Base-by-base conservation (phyloP, 1,140 invertebrate genomes). In the Ceratina australensis region DNA sequence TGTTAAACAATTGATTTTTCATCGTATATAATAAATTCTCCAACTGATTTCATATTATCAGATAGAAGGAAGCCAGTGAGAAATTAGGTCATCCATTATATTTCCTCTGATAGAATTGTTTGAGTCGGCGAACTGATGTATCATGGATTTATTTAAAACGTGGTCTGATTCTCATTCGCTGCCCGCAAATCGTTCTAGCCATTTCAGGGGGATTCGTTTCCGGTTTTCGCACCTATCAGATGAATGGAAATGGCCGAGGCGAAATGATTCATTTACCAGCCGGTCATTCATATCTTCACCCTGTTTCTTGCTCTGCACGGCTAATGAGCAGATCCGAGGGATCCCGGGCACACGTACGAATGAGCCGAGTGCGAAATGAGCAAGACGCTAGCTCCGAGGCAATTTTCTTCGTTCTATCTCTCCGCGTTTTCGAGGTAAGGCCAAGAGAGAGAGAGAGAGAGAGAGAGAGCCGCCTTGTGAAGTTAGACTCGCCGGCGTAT, bases 321-420 rank as follows among this genome's bases (percentile, higher is more conserved):
- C 52, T 78, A 81, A 81, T 84, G 77, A 84, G 82, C 78, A 42
- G 73, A 65, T 77, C 49, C 71, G 42, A 75, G 26, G 65, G n/a
- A n/a, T n/a, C 59, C 63, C 60, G 68, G 74, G 69, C 64, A 57
- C 65, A 80, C 74, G 68, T 69, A 79, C 69, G 69, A 71, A 73
- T 60, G 57, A 50, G 59, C 78, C 57, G 60, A 78, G 84, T 75
- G 85, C 74, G 72, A 86, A 86, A 85, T 86, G 83, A 86, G 77
- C 69, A 74, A 79, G 78, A 42, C 81, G 80, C 82, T 63, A 73
- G 82, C 82, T 42, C 2, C 79, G 77, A 81, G 84, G 81, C 65
- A 87, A 87, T 80, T 78, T 88, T 87, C 81, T 83, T 80, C 76
- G 64, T 72, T 59, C 56, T 50, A 5, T 33, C 12, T 54, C 56